Evolutionary conservation across 2,888 invertebrate species (phyloP).

Genomic region (Drosophila nr. perissopoda): DNA sequence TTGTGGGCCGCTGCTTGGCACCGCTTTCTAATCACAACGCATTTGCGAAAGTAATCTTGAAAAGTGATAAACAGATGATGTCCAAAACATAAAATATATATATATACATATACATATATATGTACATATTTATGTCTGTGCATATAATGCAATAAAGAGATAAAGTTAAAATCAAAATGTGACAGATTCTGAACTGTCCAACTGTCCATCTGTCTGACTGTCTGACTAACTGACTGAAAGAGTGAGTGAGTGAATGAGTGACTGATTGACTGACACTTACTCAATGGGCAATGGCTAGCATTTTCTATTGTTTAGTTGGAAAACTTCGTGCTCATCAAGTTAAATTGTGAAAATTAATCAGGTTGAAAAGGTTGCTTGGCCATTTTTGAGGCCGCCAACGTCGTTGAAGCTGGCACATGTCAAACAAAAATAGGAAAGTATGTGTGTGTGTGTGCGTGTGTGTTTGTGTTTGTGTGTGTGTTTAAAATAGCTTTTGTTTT

Average conservation of each 20-base stretch:
- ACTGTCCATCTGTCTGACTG: neutral
- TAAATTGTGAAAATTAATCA: conserved; percentile 82
- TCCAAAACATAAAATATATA: conserved; percentile 8
- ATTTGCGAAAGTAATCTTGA: conserved; percentile 68
- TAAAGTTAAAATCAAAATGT: conserved; percentile 52
- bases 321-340: conserved; percentile 69
- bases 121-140: neutral
- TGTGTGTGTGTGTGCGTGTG: neutral
- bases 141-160: conserved; percentile 38
- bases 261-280: conserved; percentile 22
- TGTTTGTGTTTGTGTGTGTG: neutral
- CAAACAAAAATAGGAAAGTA: conserved; percentile 11
- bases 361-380: conserved; percentile 72
- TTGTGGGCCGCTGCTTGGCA: conserved; percentile 14
- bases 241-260: conserved; percentile 6
- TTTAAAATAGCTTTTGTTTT: conserved; percentile 53
- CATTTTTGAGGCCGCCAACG: conserved; percentile 20
- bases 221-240: neutral
- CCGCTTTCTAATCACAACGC: conserved; percentile 65
- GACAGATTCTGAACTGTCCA: conserved; percentile 18
- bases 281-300: conserved; percentile 16
- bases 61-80: conserved; percentile 38
- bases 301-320: conserved; percentile 49
- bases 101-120: neutral
- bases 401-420: conserved; percentile 39